Evolutionary conservation across 2,888 invertebrate genomes (phyloP).

Genomic region (Eristalis pertinax): DNA sequence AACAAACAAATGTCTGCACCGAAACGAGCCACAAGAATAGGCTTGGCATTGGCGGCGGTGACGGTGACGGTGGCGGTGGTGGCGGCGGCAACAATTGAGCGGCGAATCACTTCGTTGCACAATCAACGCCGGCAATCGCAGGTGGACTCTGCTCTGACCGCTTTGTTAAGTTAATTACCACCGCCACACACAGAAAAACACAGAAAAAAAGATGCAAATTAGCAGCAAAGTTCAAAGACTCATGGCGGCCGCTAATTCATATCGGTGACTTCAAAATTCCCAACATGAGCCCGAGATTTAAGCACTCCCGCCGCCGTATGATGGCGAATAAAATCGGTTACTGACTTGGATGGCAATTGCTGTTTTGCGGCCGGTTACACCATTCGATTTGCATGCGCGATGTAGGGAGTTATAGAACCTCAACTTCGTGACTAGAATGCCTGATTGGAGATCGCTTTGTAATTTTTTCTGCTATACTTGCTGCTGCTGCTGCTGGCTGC

Average conservation of each 20-base stretch:
- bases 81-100: slow-evolving; percentile 13
- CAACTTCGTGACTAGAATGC: slow-evolving; percentile 64
- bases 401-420: slow-evolving; percentile 59
- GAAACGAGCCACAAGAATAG: slow-evolving; percentile 44
- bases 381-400: slow-evolving; percentile 60
- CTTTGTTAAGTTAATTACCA: slow-evolving; percentile 34
- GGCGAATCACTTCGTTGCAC: slow-evolving; percentile 4
- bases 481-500: background rate
- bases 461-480: slow-evolving; percentile 15
- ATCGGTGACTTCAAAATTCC: slow-evolving; percentile 9
- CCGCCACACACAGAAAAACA: slow-evolving; percentile 1
- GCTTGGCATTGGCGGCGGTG: slow-evolving; percentile 13
- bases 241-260: slow-evolving; percentile 8
- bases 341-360: slow-evolving; percentile 46
- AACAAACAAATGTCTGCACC: background rate
- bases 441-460: slow-evolving; percentile 40
- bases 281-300: slow-evolving; percentile 39
- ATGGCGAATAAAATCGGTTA: slow-evolving; percentile 63
- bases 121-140: slow-evolving; percentile 21
- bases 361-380: slow-evolving; percentile 23
- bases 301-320: slow-evolving; percentile 26
- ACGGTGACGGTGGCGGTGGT: background rate
- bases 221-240: slow-evolving; percentile 30
- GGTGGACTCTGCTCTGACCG: slow-evolving; percentile 19
- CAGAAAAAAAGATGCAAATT: slow-evolving; percentile 46